Percentiles rank a stretch among this genome's conserved stretches.
Evolutionary conservation across 2,888 invertebrate genomes (phyloP).

Genomic region (Mythimna ferrago): DNA sequence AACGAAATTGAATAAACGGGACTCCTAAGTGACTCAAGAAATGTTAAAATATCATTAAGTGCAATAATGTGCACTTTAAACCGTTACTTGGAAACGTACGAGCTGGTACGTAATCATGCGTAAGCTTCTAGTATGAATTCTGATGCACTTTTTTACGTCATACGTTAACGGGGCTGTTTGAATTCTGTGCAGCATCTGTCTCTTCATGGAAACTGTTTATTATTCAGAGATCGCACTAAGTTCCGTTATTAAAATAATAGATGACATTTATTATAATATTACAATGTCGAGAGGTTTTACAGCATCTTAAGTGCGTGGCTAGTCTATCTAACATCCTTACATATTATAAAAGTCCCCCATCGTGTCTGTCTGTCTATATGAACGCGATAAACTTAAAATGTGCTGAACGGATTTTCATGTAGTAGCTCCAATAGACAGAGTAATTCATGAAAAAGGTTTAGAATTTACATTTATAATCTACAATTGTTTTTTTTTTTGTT

Average conservation of each 20-base stretch:
- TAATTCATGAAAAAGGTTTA: too few relatives aligned
- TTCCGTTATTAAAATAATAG: constrained; percentile 21
- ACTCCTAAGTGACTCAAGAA: constrained; percentile 54
- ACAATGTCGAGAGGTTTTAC: not conserved
- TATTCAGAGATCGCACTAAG: constrained; percentile 23
- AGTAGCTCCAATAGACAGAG: too few relatives aligned
- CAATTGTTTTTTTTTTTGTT: too few relatives aligned
- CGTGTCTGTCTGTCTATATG: too few relatives aligned
- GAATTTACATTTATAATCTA: too few relatives aligned
- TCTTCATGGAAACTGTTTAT: constrained; percentile 29
- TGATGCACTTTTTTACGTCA: constrained; percentile 36
- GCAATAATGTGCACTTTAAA: constrained; percentile 40
- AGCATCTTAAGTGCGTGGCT: not conserved
- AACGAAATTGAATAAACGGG: constrained; percentile 63
- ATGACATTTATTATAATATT: not conserved
- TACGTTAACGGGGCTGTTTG: constrained; percentile 18
- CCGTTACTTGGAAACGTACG: constrained; percentile 42
- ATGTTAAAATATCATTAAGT: constrained; percentile 61
- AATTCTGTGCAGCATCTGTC: constrained; percentile 29
- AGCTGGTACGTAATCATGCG: constrained; percentile 46
- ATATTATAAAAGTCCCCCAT: not conserved
- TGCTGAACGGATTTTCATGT: too few relatives aligned
- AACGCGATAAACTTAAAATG: too few relatives aligned
- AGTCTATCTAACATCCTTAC: too few relatives aligned
- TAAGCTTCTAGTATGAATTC: constrained; percentile 36